Percentiles rank a stretch among this genome's conserved stretches.
Evolutionary conservation across 2,797 vertebrate species (phyloP).

Genomic region (Geotria australis): DNA sequence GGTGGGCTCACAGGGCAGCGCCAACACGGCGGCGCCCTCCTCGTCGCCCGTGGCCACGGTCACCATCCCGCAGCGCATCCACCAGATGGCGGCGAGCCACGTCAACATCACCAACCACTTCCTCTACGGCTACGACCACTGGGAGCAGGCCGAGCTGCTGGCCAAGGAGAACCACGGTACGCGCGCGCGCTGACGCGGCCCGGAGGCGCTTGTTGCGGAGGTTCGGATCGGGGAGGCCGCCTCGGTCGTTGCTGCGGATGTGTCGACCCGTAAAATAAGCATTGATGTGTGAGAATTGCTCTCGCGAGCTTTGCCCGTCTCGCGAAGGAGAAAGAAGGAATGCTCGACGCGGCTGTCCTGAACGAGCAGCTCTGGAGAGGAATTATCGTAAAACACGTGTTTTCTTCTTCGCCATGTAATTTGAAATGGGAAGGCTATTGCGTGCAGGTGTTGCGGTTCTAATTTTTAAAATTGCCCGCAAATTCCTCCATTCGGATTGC

Average conservation of each 20-base stretch:
- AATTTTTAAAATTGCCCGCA: no score
- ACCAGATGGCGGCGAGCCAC: slow-evolving; percentile 97
- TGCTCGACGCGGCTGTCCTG: no score
- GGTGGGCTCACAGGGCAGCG: slow-evolving; percentile 7
- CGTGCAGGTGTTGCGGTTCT: no score
- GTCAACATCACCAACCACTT: slow-evolving; percentile 96
- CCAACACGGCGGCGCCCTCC: slow-evolving; percentile 5
- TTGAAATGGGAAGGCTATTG: no score
- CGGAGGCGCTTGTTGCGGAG: not conserved
- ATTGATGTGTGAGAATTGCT: not conserved
- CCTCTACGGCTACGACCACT: slow-evolving; percentile 93
- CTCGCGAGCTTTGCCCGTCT: no score
- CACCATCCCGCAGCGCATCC: slow-evolving; percentile 88
- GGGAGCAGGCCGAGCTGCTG: slow-evolving; percentile 90
- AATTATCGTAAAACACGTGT: no score
- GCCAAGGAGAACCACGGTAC: slow-evolving; percentile 79
- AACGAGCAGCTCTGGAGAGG: no score
- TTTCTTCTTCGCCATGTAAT: no score
- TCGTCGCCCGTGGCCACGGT: slow-evolving; percentile 33
- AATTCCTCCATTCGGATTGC: no score
- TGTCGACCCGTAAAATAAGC: not conserved
- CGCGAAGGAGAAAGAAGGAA: no score
- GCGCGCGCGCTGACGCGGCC: not conserved
- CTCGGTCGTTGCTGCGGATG: not conserved
- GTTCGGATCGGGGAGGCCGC: not conserved